phyloP scores from a whole-genome alignment of 2,888 invertebrate genomes.

The Noctua pronuba region DNA sequence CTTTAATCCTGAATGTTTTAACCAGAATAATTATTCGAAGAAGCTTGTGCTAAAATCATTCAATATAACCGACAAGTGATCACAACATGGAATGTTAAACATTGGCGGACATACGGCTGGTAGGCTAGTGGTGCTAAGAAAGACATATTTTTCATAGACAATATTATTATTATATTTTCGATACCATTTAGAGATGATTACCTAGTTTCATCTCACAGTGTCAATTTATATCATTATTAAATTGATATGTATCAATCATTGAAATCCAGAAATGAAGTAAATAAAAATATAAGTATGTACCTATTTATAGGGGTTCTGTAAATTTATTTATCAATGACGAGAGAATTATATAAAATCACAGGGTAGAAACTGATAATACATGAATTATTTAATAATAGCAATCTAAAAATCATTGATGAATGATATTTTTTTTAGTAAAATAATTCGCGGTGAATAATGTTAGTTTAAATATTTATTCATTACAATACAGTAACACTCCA shows the following conservation, averaged over 20 bases:
- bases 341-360: slow-evolving; percentile 80
- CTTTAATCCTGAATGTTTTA: slow-evolving; percentile 46
- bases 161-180: slow-evolving; percentile 83
- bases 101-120: slow-evolving; percentile 56
- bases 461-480: slow-evolving; percentile 34
- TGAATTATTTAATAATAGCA: slow-evolving; percentile 53
- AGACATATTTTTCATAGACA: slow-evolving; percentile 86
- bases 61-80: slow-evolving; percentile 56
- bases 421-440: slow-evolving; percentile 23
- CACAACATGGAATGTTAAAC: slow-evolving; percentile 59
- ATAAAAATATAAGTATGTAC: slow-evolving; percentile 57
- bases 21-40: slow-evolving; percentile 42
- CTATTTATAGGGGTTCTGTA: slow-evolving; percentile 61
- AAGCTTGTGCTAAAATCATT: slow-evolving; percentile 45
- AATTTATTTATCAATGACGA: slow-evolving; percentile 70
- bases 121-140: slow-evolving; percentile 87
- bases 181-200: slow-evolving; percentile 83
- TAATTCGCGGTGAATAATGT: slow-evolving; percentile 13
- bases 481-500: not conserved
- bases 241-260: slow-evolving; percentile 65
- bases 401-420: slow-evolving; percentile 52
- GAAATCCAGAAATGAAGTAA: slow-evolving; percentile 46
- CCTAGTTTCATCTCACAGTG: slow-evolving; percentile 74
- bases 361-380: slow-evolving; percentile 84
- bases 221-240: slow-evolving; percentile 83